Evolutionary conservation across 1,140 invertebrate species (phyloP).

Genomic region (Aphis gossypii): DNA sequence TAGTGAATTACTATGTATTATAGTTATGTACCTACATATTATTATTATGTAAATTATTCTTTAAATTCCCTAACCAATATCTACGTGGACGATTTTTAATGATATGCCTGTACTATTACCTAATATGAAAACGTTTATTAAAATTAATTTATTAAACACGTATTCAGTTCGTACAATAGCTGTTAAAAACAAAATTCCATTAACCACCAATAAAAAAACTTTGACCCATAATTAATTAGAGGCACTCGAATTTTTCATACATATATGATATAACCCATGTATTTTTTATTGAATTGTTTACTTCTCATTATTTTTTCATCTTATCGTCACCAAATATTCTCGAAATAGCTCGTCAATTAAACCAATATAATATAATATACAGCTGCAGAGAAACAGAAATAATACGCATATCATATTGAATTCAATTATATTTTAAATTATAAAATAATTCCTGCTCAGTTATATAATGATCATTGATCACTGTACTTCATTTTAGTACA

Average conservation of each 20-base stretch:
- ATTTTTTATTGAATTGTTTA: background rate
- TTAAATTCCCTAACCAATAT: too few species aligned
- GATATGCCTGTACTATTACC: too few species aligned
- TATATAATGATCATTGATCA: background rate
- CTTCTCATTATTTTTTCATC: background rate
- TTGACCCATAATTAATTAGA: background rate
- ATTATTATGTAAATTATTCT: too few species aligned
- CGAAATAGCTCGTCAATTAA: background rate
- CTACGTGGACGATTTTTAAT: too few species aligned
- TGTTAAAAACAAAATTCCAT: background rate
- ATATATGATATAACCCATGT: background rate
- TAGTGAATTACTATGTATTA: too few species aligned
- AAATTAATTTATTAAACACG: background rate
- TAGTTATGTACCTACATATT: too few species aligned
- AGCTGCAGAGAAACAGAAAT: background rate
- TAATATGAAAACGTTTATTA: background rate
- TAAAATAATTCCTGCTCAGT: background rate
- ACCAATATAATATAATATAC: background rate
- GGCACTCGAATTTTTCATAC: background rate
- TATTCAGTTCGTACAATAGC: background rate
- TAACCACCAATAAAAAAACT: background rate
- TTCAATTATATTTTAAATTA: background rate
- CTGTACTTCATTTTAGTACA: background rate
- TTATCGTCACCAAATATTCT: background rate
- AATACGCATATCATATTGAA: background rate